Evolutionary conservation across 2,797 vertebrate genomes (phyloP), one percentile per base, ranked within the genome.

Genomic region (Phataginus tetradactyla): DNA sequence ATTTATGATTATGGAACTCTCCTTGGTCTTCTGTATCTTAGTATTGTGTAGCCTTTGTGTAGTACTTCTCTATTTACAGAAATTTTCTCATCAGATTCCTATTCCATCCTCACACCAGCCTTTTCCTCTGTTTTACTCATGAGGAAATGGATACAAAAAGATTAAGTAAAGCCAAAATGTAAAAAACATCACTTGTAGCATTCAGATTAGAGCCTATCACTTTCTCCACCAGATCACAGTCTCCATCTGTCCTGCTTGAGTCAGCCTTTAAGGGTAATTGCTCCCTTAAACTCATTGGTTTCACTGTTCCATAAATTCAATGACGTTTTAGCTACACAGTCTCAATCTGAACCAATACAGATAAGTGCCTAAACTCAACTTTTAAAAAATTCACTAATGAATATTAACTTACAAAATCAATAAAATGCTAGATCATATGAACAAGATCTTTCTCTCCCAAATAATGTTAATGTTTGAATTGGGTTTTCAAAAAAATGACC

Each of bases 31-130:
- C 57, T 90, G 12, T 66, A 72, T 66, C 7, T 11, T 55, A 49
- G 13, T 95, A 55, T 59, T 69, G 63, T 27, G 3, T 45, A 34
- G 18, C 3, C 1, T 88, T 79, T 81, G 17, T 34, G 1, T 59
- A 64, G 14, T 81, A 7, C 45, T 77, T 96, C 91, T 55, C 64
- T 5, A 83, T 66, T 59, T 79, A 51, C 12, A 92, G 51, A 74
- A 42, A 61, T 88, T 78, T 93, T 95, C 89, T 86, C 27, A 32
- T n/a, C 13, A 42, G 12, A 85, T 95, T 97, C 90, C 32, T 37
- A 59, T 74, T 72, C 32, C 83, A 21, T 45, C 25, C 15, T 59
- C 55, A 69, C 4, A 59, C 42, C 4, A 61, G 1, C 11, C 5
- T 64, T 91, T 89, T 97, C 49, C 23, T 94, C 34, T 77, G 14